Evolutionary conservation across 2,797 vertebrate genomes (phyloP), one percentile per base, ranked within the genome.

Genomic region (Malurus splendens): DNA sequence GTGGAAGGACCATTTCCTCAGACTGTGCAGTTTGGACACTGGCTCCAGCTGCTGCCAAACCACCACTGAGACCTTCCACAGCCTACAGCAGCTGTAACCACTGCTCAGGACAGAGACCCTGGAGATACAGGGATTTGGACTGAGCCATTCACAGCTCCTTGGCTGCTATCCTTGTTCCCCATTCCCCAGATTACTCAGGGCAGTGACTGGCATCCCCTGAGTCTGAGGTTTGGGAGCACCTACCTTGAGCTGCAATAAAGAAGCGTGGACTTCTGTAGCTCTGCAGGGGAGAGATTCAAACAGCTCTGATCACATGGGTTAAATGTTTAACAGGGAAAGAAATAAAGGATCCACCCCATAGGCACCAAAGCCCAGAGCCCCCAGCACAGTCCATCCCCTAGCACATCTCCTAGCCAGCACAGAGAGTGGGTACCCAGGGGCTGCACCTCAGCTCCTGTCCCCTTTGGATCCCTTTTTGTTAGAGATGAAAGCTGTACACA

Each of bases 171-270:
- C 18, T 33, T 51, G 12, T 9, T 56, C 38, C 23, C 7, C 3
- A 3, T 18, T 55, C 8, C 7, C 30, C 50, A 33, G 8, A 52
- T 6, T 18, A 11, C 32, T 78, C 64, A 64, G 42, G 28, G 12
- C 24, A 59, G 44, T 2, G 1, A 61, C 16, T n/a, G 15, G 7
- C 18, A 30, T 27, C 36, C 86, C 28, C 68, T 47, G 47, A 71
- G 18, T 7, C 16, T 7, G 9, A 56, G 2, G 19, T 27, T 16
- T 73, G 30, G 30, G 15, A 90, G 27, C 42, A 84, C 94, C 15
- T 59, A 95, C 94, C 94, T 88, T 95, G 94, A 71, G 94, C 86
- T 61, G 94, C 94, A 33, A 95, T 94, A 84, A 95, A 95, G 91
- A 95, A 95, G 15, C 2, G 32, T 27, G 94, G 86, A 76, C 91